A percentile compares a stretch with the other conserved stretches of the same genome.
Evolutionary conservation across 2,888 invertebrate genomes (phyloP).

Genomic region (Diogma glabrata): DNA sequence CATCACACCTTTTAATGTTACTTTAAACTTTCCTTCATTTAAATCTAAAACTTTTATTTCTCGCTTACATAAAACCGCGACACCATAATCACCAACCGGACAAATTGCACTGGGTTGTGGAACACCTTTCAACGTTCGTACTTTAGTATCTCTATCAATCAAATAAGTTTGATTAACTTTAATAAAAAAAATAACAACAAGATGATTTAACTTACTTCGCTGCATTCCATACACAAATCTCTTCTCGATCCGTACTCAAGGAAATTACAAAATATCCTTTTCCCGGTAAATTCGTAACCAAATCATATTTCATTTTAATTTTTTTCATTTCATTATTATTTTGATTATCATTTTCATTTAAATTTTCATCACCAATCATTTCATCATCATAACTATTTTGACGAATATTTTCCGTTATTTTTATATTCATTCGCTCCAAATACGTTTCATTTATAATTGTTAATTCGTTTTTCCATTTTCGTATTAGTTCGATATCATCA

Average conservation of each 20-base stretch:
- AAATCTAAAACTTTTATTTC: slow-evolving; percentile 72
- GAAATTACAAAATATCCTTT: slow-evolving; percentile 63
- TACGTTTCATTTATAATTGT: slow-evolving; percentile 38
- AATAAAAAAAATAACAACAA: neutral
- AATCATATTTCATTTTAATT: slow-evolving; percentile 36
- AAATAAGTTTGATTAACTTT: neutral
- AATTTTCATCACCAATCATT: slow-evolving; percentile 34
- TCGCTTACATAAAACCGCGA: slow-evolving; percentile 68
- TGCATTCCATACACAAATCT: slow-evolving; percentile 75
- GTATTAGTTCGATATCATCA: slow-evolving; percentile 27
- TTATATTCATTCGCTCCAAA: slow-evolving; percentile 29
- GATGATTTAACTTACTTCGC: slow-evolving; percentile 35
- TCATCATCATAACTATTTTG: slow-evolving; percentile 43
- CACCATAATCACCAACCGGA: slow-evolving; percentile 62
- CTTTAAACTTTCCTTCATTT: slow-evolving; percentile 51
- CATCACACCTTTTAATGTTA: slow-evolving; percentile 74
- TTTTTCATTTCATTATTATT: slow-evolving; percentile 25
- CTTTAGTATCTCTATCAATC: slow-evolving; percentile 43
- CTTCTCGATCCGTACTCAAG: slow-evolving; percentile 59
- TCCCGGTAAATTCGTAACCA: slow-evolving; percentile 32
- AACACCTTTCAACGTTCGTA: slow-evolving; percentile 59
- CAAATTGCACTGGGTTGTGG: slow-evolving; percentile 67
- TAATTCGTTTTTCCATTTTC: slow-evolving; percentile 30
- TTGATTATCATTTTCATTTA: slow-evolving; percentile 30
- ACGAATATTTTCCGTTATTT: slow-evolving; percentile 6